phyloP scores from a whole-genome alignment of 2,113 vertebrate species.

The Spheniscus mendiculus region DNA sequence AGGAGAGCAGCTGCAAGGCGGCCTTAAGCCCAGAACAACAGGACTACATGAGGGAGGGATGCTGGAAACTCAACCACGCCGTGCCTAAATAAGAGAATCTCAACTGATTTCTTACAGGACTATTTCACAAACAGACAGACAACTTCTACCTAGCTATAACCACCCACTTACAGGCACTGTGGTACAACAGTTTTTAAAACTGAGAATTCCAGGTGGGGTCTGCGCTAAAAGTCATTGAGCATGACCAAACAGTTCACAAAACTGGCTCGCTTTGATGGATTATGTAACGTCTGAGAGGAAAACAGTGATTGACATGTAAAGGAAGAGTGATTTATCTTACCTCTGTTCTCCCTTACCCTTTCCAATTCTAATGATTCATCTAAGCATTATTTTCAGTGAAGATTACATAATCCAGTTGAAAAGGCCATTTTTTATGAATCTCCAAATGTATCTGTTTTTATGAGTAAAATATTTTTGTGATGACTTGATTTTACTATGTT shows the following conservation, averaged over 20 bases:
- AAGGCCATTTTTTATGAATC: background rate
- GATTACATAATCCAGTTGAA: background rate
- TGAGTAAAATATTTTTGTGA: background rate
- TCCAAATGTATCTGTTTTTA: background rate
- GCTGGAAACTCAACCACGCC: background rate
- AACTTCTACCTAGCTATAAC: background rate
- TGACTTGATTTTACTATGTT: background rate
- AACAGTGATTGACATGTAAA: background rate
- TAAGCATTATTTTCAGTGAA: slow-evolving; percentile 8
- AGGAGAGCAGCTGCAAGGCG: slow-evolving; percentile 1
- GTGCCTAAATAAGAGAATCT: background rate
- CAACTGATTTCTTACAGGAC: background rate
- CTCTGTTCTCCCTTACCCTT: background rate
- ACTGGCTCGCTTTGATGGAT: background rate
- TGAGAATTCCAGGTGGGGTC: background rate
- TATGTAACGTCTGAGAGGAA: background rate
- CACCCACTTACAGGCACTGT: background rate
- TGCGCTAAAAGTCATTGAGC: background rate
- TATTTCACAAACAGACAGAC: background rate
- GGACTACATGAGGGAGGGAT: background rate
- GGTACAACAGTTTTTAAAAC: background rate
- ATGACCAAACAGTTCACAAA: background rate
- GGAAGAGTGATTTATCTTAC: background rate
- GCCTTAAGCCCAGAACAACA: background rate
- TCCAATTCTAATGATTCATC: slow-evolving; percentile 19